phyloP scores from a whole-genome alignment of 2,113 vertebrate species.

The Promerops cafer region DNA sequence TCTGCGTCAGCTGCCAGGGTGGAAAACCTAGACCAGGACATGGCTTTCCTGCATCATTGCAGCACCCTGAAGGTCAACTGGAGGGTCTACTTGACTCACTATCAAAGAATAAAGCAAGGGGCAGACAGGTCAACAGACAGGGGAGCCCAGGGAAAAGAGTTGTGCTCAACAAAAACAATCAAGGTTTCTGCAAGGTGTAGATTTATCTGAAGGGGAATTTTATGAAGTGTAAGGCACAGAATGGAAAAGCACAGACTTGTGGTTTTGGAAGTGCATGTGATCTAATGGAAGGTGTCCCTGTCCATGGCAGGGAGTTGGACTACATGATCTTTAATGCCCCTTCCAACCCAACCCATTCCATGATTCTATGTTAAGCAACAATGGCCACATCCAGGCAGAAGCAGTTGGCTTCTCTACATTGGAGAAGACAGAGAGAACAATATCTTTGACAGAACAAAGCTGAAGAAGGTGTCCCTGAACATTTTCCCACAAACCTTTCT shows the following conservation, averaged over 20 bases:
- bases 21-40: background rate
- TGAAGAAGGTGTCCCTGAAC: background rate
- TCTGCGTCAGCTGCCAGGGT: background rate
- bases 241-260: background rate
- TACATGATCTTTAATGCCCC: background rate
- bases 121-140: background rate
- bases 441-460: background rate
- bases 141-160: background rate
- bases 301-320: background rate
- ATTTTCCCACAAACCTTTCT: background rate
- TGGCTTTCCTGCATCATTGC: background rate
- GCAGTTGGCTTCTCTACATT: background rate
- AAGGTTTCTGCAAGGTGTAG: background rate
- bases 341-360: background rate
- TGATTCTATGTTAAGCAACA: background rate
- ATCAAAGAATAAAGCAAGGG: background rate
- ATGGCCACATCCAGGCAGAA: background rate
- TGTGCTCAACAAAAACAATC: background rate
- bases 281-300: background rate
- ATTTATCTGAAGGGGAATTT: background rate
- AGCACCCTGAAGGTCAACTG: background rate
- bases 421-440: background rate
- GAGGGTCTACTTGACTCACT: background rate
- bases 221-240: background rate
- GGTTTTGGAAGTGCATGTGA: background rate